Conservation (phyloP, 2,888 invertebrate genomes). For the Dryococelus australis region DNA sequence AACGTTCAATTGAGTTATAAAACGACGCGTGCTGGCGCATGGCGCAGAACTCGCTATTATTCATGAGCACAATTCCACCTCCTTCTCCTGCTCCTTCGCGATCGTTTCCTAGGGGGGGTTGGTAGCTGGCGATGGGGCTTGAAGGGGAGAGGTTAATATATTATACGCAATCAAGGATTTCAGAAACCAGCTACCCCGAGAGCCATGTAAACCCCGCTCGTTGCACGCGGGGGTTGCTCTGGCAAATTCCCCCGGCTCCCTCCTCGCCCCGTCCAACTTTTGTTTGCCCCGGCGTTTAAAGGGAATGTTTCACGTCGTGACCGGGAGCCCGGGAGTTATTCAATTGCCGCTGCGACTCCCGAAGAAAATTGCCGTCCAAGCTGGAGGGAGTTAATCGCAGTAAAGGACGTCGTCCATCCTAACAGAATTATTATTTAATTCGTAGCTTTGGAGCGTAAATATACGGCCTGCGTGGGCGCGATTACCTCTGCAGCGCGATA, state of each 20-base stretch:
- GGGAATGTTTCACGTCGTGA: neutral
- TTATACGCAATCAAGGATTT: slow-evolving; percentile 8
- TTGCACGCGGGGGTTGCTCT: too few relatives aligned
- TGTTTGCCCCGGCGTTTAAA: neutral
- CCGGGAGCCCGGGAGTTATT: neutral
- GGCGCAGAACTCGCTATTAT: slow-evolving; percentile 11
- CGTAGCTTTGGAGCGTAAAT: neutral
- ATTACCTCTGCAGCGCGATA: neutral
- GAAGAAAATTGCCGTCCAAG: neutral
- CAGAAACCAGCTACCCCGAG: neutral
- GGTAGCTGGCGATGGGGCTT: neutral
- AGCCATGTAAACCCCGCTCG: neutral
- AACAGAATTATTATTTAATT: slow-evolving; percentile 16
- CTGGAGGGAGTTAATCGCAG: neutral
- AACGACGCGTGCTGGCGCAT: neutral
- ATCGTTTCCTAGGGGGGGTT: neutral
- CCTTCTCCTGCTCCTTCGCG: neutral
- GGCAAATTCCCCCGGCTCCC: neutral
- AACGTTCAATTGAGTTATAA: slow-evolving; percentile 28
- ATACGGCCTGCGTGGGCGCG: neutral
- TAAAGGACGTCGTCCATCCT: neutral
- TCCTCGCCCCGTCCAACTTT: neutral
- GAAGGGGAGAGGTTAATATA: neutral
- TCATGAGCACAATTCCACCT: neutral
- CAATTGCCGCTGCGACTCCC: neutral